These are phyloP conservation scores for Diorhabda elongata DNA, from an alignment of 1,140 invertebrate species.

Conservation along the genomic window DNA sequence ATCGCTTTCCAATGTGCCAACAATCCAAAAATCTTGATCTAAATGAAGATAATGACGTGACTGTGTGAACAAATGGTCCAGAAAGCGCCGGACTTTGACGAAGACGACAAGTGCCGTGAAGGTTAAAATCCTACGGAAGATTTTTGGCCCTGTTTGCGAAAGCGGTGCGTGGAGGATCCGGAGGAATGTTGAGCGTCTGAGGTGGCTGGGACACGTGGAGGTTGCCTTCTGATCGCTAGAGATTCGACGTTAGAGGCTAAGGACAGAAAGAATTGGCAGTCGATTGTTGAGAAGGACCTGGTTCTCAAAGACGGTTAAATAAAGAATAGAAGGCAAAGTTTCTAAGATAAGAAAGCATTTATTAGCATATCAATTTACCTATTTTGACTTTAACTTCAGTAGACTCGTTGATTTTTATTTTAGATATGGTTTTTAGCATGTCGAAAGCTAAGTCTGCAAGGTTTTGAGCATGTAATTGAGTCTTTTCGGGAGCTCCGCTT, in stretches of 20 bases:
- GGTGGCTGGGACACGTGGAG: background rate
- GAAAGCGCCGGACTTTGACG: too few species aligned
- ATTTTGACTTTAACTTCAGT: constrained; percentile 59
- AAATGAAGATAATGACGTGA: too few species aligned
- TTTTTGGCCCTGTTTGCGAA: too few species aligned
- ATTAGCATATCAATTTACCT: constrained; percentile 45
- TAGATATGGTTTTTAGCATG: constrained; percentile 57
- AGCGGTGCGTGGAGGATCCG: too few species aligned
- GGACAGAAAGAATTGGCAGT: too few species aligned
- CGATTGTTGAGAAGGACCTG: too few species aligned
- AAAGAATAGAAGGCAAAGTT: background rate
- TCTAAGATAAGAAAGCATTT: background rate
- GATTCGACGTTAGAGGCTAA: too few species aligned
- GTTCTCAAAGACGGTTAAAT: background rate
- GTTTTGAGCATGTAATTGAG: constrained; percentile 72
- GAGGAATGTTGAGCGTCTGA: background rate
- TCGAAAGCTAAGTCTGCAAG: constrained; percentile 70
- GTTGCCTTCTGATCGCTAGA: background rate
- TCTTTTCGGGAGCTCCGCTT: constrained; percentile 75
- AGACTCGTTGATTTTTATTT: constrained; percentile 51
- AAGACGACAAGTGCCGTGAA: too few species aligned
- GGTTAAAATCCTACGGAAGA: background rate
- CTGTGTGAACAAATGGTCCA: too few species aligned
- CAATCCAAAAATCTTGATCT: too few species aligned
- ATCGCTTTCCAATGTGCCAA: too few species aligned